Conservation (phyloP, 2,113 vertebrate genomes). For the Cavia porcellus region DNA sequence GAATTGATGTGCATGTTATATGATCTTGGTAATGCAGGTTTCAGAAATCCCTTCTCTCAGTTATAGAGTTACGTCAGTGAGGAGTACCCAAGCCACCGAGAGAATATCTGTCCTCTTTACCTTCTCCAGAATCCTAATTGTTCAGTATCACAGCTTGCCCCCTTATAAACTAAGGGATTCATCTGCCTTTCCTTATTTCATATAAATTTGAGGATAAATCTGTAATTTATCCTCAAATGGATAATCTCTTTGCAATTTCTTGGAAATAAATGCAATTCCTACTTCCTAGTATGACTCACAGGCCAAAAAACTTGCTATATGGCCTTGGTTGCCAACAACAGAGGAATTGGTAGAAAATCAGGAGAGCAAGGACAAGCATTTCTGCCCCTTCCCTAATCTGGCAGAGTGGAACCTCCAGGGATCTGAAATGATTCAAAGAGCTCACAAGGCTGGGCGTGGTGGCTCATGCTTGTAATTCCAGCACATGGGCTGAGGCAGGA, state of each 20-base stretch:
- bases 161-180: slow-evolving; percentile 11
- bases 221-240: background rate
- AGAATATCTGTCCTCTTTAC: slow-evolving; percentile 2
- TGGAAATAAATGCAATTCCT: slow-evolving; percentile 44
- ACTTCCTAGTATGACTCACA: slow-evolving; percentile 30
- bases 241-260: slow-evolving; percentile 40
- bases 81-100: slow-evolving; percentile 5
- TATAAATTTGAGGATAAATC: slow-evolving; percentile 52
- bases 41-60: slow-evolving; percentile 55
- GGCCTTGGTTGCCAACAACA: background rate
- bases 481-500: no score
- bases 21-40: slow-evolving; percentile 37
- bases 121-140: slow-evolving; percentile 45
- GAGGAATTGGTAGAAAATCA: slow-evolving; percentile 25
- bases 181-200: background rate
- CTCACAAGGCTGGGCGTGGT: background rate
- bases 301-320: background rate
- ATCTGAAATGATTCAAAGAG: slow-evolving; percentile 54
- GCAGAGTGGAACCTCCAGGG: background rate
- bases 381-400: background rate
- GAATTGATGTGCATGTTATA: slow-evolving; percentile 10
- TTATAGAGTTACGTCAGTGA: background rate
- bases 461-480: no score
- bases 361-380: slow-evolving; percentile 5
- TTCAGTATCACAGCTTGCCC: background rate